Conservation (phyloP, 2,797 vertebrate species). For the Muscicapa striata region DNA sequence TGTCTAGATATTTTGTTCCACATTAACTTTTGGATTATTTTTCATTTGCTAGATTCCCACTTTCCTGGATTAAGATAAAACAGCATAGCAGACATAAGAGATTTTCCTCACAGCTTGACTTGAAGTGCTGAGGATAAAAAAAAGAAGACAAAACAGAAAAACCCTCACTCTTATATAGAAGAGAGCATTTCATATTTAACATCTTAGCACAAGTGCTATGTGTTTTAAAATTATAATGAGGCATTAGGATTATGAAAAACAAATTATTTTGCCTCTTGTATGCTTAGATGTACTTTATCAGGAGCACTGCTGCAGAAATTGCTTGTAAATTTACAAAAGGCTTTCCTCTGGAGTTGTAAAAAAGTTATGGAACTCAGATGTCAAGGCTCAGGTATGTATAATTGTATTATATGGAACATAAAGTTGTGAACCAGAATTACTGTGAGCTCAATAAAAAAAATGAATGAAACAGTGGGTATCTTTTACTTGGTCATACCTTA, state of each 20-base stretch:
- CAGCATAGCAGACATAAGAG: constrained; percentile 37
- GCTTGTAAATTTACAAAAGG: constrained; percentile 31
- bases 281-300: not conserved
- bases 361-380: constrained; percentile 20
- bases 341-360: constrained; percentile 42
- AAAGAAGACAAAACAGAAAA: not conserved
- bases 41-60: constrained; percentile 19
- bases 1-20: not conserved
- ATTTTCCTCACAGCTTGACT: constrained; percentile 57
- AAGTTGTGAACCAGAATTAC: constrained; percentile 54
- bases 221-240: constrained; percentile 22
- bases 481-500: constrained; percentile 31
- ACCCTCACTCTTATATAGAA: not conserved
- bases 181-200: not conserved
- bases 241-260: constrained; percentile 11
- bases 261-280: not conserved
- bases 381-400: constrained; percentile 35
- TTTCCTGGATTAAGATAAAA: constrained; percentile 58
- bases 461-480: constrained; percentile 7
- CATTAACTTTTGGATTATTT: constrained; percentile 51
- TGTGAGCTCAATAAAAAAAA: constrained; percentile 41
- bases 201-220: not conserved
- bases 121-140: not conserved
- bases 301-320: not conserved
- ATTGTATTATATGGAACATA: constrained; percentile 48